Conservation (phyloP, 2,888 invertebrate species). For the Limenitis camilla region DNA sequence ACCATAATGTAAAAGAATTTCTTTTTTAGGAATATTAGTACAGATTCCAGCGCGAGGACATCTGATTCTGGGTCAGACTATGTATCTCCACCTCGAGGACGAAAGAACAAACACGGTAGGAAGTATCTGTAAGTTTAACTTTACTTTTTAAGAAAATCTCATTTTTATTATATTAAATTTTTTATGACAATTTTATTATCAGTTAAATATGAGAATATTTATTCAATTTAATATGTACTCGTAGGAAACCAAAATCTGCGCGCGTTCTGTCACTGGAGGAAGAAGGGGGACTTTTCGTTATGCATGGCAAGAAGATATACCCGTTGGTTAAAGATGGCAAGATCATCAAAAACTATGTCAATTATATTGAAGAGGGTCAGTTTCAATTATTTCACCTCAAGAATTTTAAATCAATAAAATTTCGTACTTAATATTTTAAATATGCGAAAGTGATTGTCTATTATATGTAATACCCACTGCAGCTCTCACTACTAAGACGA, state of each 20-base stretch:
- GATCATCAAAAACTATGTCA: conserved; percentile 42
- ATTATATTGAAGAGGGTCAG: conserved; percentile 44
- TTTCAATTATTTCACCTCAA: conserved; percentile 5
- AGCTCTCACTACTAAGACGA: too few species aligned
- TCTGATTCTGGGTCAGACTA: conserved; percentile 44
- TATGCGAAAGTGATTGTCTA: too few species aligned
- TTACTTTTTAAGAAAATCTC: neutral
- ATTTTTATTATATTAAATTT: neutral
- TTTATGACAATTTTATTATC: too few species aligned
- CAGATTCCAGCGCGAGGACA: conserved; percentile 48
- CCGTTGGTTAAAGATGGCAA: conserved; percentile 53
- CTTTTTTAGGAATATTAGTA: conserved; percentile 20
- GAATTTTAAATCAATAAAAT: too few species aligned
- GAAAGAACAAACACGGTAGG: conserved; percentile 34
- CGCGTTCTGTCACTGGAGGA: conserved; percentile 49
- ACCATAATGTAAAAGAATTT: too few species aligned
- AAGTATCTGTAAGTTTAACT: conserved; percentile 51
- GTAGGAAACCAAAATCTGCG: conserved; percentile 51
- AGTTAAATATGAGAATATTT: too few species aligned
- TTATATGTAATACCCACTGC: too few species aligned
- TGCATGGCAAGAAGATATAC: conserved; percentile 51
- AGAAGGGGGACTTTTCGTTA: conserved; percentile 52
- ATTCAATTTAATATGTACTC: too few species aligned
- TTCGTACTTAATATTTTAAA: too few species aligned
- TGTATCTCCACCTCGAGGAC: conserved; percentile 46